Evolutionary conservation across 2,797 vertebrate genomes (phyloP).

Genomic region (Triplophysa bombifrons): DNA sequence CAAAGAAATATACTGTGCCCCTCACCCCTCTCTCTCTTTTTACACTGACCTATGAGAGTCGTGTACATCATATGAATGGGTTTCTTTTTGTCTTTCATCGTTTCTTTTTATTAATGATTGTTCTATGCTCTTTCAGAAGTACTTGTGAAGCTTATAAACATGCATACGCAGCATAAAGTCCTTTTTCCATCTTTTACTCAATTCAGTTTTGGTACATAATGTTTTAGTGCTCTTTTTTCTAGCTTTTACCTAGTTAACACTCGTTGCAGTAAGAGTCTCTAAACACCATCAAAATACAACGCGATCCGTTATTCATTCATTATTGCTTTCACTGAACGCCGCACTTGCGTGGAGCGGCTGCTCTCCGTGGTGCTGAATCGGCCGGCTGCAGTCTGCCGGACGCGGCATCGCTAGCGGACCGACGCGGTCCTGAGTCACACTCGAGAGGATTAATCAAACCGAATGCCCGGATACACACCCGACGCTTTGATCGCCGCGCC

Average conservation of each 20-base stretch:
- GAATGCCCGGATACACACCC: conserved; percentile 31
- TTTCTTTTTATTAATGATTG: background rate
- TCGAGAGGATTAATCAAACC: conserved; percentile 43
- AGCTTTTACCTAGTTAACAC: too few species aligned
- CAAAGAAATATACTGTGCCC: conserved; percentile 8
- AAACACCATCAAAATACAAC: conserved; percentile 24
- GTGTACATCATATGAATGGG: background rate
- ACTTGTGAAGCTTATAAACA: too few species aligned
- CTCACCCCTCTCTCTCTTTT: conserved; percentile 4
- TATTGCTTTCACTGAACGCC: conserved; percentile 18
- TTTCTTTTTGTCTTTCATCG: too few species aligned
- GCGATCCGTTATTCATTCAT: conserved; percentile 38
- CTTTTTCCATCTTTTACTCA: too few species aligned
- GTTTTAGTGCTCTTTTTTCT: too few species aligned
- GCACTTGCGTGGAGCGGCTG: conserved; percentile 10
- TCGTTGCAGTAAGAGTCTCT: conserved; percentile 19
- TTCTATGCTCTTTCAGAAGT: too few species aligned
- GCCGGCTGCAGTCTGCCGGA: conserved; percentile 11
- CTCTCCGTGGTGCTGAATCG: conserved; percentile 60
- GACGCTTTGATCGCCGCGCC: conserved; percentile 41
- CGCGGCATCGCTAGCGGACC: background rate
- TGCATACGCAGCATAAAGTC: too few species aligned
- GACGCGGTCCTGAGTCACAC: conserved; percentile 37
- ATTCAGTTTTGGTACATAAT: too few species aligned
- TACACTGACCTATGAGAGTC: background rate